phyloP scores from a whole-genome alignment of 2,113 vertebrate genomes.

The Rana temporaria region DNA sequence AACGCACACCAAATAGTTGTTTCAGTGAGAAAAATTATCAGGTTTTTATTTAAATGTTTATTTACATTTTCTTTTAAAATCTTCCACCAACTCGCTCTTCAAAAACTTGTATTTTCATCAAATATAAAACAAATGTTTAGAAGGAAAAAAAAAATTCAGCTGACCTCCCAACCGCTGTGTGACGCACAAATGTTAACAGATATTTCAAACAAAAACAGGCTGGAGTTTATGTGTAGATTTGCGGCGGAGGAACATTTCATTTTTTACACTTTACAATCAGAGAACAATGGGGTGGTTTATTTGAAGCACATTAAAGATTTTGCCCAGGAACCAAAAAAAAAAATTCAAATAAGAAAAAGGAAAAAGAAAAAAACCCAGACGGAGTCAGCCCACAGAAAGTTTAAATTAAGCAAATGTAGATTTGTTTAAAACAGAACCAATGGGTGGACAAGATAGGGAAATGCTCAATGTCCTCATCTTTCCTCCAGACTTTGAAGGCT shows the following conservation, averaged over 20 bases:
- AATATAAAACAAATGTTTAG: constrained; percentile 57
- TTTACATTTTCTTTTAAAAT: constrained; percentile 7
- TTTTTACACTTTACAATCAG: constrained; percentile 80
- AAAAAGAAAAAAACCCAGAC: constrained; percentile 56
- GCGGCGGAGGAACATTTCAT: constrained; percentile 77
- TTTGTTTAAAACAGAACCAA: constrained; percentile 74
- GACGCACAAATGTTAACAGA: constrained; percentile 62
- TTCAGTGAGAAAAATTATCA: constrained; percentile 24
- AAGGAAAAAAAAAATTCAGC: constrained; percentile 30
- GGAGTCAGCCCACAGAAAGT: constrained; percentile 68
- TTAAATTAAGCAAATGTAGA: constrained; percentile 73
- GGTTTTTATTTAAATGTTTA: constrained; percentile 14
- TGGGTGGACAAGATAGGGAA: constrained; percentile 68
- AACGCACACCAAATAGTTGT: constrained; percentile 14
- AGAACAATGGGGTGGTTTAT: constrained; percentile 76
- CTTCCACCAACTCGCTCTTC: background rate
- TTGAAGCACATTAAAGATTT: constrained; percentile 75
- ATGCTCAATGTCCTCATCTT: constrained; percentile 61
- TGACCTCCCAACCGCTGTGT: constrained; percentile 26
- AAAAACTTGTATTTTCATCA: constrained; percentile 60
- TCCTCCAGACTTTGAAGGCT: constrained; percentile 68
- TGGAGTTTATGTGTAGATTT: constrained; percentile 73
- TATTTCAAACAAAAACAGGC: constrained; percentile 70
- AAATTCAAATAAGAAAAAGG: no score
- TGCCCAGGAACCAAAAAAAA: constrained; percentile 54